A percentile compares a stretch with the other conserved stretches of the same genome.
Evolutionary conservation across 2,888 invertebrate species (phyloP).

Genomic region (Acronicta psi): DNA sequence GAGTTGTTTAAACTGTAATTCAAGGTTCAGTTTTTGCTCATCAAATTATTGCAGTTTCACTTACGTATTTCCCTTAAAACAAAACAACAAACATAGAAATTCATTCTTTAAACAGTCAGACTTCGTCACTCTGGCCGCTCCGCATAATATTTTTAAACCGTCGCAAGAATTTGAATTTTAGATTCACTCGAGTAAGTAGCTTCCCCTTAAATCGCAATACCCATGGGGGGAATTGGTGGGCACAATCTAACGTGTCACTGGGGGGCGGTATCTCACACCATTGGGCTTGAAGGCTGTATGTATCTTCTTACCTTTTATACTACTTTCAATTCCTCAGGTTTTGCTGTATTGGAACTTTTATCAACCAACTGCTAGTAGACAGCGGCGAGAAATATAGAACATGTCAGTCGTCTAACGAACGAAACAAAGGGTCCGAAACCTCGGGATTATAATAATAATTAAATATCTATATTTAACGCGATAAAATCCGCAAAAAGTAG

Average conservation of each 20-base stretch:
- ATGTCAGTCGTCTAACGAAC: too few relatives aligned
- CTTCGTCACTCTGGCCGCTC: not conserved
- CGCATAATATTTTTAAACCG: conserved; percentile 10
- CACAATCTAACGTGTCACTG: conserved; percentile 51
- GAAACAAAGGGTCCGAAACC: too few relatives aligned
- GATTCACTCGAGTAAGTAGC: conserved; percentile 29
- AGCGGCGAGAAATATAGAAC: too few relatives aligned
- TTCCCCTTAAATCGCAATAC: conserved; percentile 50
- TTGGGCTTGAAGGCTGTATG: conserved; percentile 14
- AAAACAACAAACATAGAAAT: not conserved
- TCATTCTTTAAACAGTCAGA: not conserved
- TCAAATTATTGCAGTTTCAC: too few relatives aligned
- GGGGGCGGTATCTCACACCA: conserved; percentile 36
- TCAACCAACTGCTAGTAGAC: too few relatives aligned
- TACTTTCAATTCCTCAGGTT: conserved; percentile 16
- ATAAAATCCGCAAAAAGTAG: too few relatives aligned
- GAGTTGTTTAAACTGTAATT: too few relatives aligned
- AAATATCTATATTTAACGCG: too few relatives aligned
- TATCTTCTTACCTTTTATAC: not conserved
- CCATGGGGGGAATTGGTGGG: conserved; percentile 50
- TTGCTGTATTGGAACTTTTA: conserved; percentile 1
- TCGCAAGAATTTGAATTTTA: conserved; percentile 41
- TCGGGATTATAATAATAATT: too few relatives aligned
- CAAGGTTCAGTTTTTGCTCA: too few relatives aligned
- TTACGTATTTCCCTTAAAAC: too few relatives aligned